Percentiles rank a stretch among this genome's conserved stretches.
phyloP scores from a whole-genome alignment of 2,797 vertebrate species.

The Odontamblyopus lacepedii region DNA sequence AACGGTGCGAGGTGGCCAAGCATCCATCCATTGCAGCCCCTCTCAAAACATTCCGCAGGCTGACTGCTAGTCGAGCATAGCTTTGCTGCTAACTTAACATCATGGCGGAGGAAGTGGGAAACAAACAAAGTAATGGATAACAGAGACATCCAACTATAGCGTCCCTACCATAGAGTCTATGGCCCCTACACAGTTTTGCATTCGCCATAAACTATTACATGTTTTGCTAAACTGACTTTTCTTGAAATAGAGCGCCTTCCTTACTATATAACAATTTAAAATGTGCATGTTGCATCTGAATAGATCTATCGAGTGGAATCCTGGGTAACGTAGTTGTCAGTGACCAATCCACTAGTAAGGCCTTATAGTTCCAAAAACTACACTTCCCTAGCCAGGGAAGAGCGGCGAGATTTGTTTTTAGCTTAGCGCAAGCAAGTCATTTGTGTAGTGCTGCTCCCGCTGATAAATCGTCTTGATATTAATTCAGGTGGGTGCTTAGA shows the following conservation, averaged over 20 bases:
- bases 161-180: background rate
- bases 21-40: constrained; percentile 70
- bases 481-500: background rate
- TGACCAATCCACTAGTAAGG: accelerated
- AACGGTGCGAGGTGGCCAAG: constrained; percentile 40
- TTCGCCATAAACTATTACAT: background rate
- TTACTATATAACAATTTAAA: background rate
- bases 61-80: constrained; percentile 38
- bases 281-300: background rate
- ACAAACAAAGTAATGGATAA: constrained; percentile 75
- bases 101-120: constrained; percentile 78
- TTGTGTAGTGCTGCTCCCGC: background rate
- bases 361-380: constrained; percentile 56
- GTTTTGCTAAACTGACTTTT: background rate
- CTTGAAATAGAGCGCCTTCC: background rate
- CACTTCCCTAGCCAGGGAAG: constrained; percentile 59
- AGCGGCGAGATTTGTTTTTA: constrained; percentile 72
- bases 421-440: constrained; percentile 48
- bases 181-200: accelerated
- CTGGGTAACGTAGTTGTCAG: constrained; percentile 77
- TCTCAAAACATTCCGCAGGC: constrained; percentile 53
- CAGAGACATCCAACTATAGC: constrained; percentile 67
- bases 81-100: constrained; percentile 67
- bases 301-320: background rate
- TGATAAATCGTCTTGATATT: background rate